Evolutionary conservation across 2,888 invertebrate genomes (phyloP).

Genomic region (Beris morrisii): DNA sequence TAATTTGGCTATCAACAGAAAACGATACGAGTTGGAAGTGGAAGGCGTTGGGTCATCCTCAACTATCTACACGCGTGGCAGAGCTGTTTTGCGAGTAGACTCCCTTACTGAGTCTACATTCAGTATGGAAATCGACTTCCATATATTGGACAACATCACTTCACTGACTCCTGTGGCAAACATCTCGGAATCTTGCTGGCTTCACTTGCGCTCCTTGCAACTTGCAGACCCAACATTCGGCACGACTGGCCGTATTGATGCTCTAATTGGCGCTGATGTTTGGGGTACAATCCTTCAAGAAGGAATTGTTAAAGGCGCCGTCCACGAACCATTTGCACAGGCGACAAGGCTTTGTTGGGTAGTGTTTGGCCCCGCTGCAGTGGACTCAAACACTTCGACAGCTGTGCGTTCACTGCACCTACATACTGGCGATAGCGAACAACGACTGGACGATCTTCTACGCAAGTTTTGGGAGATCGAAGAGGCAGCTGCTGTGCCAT

Average conservation of each 20-base stretch:
- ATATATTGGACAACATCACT: no score
- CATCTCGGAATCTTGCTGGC: not conserved
- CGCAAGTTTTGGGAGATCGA: not conserved
- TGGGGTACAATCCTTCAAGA: not conserved
- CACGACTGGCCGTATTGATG: not conserved
- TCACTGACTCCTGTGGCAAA: no score
- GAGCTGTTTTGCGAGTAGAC: not conserved
- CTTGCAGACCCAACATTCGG: not conserved
- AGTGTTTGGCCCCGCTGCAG: not conserved
- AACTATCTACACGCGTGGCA: not conserved
- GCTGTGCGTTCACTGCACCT: not conserved
- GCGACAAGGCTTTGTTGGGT: no score
- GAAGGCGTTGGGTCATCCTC: not conserved
- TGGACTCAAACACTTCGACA: not conserved
- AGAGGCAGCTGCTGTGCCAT: not conserved
- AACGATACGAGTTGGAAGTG: not conserved
- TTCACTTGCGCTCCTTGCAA: not conserved
- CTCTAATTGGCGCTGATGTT: not conserved
- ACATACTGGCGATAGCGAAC: not conserved
- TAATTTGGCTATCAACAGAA: not conserved
- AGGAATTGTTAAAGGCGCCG: no score
- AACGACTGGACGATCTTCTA: not conserved
- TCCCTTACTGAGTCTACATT: no score
- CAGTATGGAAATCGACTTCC: no score
- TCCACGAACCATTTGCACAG: no score